Evolutionary conservation across 2,797 vertebrate genomes (phyloP).

Genomic region (Poecilia picta): DNA sequence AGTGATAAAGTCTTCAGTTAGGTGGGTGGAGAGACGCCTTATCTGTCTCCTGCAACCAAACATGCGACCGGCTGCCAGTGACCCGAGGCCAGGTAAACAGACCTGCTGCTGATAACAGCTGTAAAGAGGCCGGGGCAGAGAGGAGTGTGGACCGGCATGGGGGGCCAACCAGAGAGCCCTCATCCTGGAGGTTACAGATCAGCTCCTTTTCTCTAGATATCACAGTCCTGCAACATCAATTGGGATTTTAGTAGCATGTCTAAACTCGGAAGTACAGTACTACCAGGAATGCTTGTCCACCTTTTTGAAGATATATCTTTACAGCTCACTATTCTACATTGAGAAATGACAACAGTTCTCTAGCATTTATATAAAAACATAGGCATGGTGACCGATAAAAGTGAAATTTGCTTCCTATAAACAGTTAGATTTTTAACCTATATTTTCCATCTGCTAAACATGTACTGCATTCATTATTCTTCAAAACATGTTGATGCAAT

Average conservation of each 20-base stretch:
- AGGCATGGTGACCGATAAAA: not conserved
- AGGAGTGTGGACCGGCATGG: constrained; percentile 27
- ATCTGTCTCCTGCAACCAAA: constrained; percentile 82
- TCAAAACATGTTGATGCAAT: not conserved
- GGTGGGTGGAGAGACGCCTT: constrained; percentile 82
- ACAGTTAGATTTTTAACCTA: not conserved
- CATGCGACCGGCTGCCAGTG: constrained; percentile 71
- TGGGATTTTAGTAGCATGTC: constrained; percentile 3
- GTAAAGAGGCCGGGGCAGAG: constrained; percentile 45
- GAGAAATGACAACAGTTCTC: not conserved
- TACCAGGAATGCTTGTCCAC: not conserved
- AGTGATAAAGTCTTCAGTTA: constrained; percentile 81
- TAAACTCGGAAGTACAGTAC: not conserved
- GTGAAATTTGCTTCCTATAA: not conserved
- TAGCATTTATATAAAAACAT: not conserved
- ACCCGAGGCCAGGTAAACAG: constrained; percentile 83
- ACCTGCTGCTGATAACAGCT: constrained; percentile 71
- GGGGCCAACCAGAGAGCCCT: constrained; percentile 50
- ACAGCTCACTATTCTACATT: not conserved
- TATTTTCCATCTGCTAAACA: not conserved
- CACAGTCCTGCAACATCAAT: constrained; percentile 15
- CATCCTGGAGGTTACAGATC: constrained; percentile 47
- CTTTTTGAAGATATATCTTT: not conserved
- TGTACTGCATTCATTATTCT: not conserved
- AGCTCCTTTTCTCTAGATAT: constrained; percentile 17